Conservation (phyloP, 2,888 invertebrate genomes). For the Seira sanloemensis region DNA sequence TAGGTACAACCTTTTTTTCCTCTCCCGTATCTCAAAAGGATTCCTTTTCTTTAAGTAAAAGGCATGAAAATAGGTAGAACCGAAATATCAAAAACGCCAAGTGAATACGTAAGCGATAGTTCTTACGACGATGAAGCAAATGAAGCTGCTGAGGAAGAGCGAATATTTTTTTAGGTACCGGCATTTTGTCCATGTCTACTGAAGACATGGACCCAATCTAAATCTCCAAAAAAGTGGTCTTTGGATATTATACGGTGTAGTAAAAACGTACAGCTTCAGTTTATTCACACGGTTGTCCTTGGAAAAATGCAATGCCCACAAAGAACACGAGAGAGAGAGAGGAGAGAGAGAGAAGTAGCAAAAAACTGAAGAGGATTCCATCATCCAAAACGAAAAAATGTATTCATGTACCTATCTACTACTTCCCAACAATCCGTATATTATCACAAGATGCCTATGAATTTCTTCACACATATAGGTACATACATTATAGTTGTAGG, state of each 20-base stretch:
- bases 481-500: not conserved
- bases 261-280: conserved; percentile 53
- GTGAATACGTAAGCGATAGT: conserved; percentile 12
- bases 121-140: conserved; percentile 31
- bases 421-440: not conserved
- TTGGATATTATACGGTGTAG: not conserved
- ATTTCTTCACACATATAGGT: conserved; percentile 3
- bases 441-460: not conserved
- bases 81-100: not conserved
- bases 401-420: not conserved
- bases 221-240: conserved; percentile 18
- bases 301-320: conserved; percentile 53
- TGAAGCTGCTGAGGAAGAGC: conserved; percentile 16
- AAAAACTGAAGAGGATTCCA: conserved; percentile 46
- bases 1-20: conserved; percentile 45
- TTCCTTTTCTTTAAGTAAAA: conserved; percentile 36
- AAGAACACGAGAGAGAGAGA: conserved; percentile 13
- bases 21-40: conserved; percentile 9
- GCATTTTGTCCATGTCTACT: conserved; percentile 17
- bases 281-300: conserved; percentile 68
- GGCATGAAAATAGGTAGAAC: conserved; percentile 24
- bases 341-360: conserved; percentile 15
- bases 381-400: conserved; percentile 58
- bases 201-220: conserved; percentile 11
- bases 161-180: conserved; percentile 32